A percentile compares a stretch with the other conserved stretches of the same genome.
These are phyloP conservation scores for Unio pictorum DNA, from an alignment of 2,888 invertebrate species.

Conservation along the genomic window DNA sequence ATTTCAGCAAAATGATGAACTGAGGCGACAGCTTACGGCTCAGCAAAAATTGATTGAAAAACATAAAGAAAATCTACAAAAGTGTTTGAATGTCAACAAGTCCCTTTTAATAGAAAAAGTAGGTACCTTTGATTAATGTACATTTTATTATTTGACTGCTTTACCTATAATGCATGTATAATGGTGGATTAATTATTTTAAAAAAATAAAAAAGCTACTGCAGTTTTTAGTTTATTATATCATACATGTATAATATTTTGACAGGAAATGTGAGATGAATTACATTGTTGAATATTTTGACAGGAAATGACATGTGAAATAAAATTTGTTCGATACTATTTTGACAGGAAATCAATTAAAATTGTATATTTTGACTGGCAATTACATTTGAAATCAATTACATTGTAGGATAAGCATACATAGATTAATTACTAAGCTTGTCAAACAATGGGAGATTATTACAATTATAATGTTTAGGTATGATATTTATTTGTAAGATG, in stretches of 20 bases:
- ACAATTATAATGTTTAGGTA: too few species aligned
- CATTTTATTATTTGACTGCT: not conserved
- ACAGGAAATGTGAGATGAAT: too few species aligned
- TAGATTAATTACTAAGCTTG: too few species aligned
- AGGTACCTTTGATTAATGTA: slow-evolving; percentile 9
- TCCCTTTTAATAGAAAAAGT: slow-evolving; percentile 96
- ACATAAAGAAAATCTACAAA: slow-evolving; percentile 86
- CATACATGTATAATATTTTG: not conserved
- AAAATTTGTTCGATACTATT: too few species aligned
- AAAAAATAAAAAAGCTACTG: not conserved
- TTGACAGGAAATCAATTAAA: too few species aligned
- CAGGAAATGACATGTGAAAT: too few species aligned
- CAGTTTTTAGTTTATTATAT: not conserved
- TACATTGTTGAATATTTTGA: too few species aligned
- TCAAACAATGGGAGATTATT: too few species aligned
- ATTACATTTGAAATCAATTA: too few species aligned
- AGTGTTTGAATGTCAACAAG: slow-evolving; percentile 92
- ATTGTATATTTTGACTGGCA: too few species aligned
- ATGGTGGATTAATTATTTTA: not conserved
- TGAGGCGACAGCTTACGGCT: slow-evolving; percentile 91
- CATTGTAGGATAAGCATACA: too few species aligned
- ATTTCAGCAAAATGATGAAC: slow-evolving; percentile 87
- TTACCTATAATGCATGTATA: not conserved
- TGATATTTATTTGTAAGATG: too few species aligned
- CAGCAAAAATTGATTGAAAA: slow-evolving; percentile 85